Evolutionary conservation across 1,140 invertebrate species (phyloP).

Genomic region (Sinella curviseta): DNA sequence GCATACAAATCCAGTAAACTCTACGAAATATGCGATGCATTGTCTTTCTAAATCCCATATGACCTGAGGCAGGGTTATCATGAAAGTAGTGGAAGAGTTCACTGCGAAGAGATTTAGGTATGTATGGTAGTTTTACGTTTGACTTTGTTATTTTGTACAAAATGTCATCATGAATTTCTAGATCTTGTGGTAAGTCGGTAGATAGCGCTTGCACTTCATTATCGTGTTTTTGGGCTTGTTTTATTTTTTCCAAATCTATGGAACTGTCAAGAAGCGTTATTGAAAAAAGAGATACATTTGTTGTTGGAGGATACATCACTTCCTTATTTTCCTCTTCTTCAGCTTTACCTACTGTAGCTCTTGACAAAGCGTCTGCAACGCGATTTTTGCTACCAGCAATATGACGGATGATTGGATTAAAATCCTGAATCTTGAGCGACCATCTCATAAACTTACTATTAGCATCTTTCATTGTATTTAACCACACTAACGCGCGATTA

Average conservation of each 20-base stretch:
- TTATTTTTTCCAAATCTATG: background rate
- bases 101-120: background rate
- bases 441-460: no score
- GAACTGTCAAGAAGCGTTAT: background rate
- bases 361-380: background rate
- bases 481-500: background rate
- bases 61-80: background rate
- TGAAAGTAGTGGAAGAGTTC: slow-evolving; percentile 20
- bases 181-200: background rate
- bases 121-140: slow-evolving; percentile 14
- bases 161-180: no score
- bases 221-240: background rate
- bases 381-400: background rate
- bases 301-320: background rate
- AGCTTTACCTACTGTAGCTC: no score
- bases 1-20: slow-evolving; percentile 26
- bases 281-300: background rate
- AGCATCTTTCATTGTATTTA: no score
- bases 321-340: background rate
- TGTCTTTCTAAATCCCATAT: slow-evolving; percentile 30
- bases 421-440: no score
- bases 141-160: background rate
- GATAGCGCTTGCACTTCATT: background rate
- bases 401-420: background rate
- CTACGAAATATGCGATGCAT: background rate